Evolutionary conservation across 2,888 invertebrate species (phyloP).

Genomic region (Nemoura dubitans): DNA sequence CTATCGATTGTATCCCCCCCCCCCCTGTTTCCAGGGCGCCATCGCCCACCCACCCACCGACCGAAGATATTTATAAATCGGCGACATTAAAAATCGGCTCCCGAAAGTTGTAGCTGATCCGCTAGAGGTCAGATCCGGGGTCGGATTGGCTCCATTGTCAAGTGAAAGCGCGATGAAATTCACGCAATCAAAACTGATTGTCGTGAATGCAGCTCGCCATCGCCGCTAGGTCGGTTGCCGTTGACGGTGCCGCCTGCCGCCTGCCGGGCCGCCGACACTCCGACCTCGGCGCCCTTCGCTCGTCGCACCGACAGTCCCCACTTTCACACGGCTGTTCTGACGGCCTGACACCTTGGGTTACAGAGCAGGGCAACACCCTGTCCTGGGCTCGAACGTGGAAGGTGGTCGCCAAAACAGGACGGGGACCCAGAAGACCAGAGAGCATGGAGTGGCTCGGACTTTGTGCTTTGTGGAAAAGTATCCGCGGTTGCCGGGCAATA

Average conservation of each 20-base stretch:
- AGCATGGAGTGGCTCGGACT: no score
- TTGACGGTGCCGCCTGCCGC: no score
- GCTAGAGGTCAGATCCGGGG: neutral
- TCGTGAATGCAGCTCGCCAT: neutral
- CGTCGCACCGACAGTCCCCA: neutral
- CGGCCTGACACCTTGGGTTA: neutral
- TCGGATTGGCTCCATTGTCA: neutral
- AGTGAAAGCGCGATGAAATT: conserved; percentile 7
- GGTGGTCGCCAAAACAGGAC: neutral
- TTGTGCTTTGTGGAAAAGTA: no score
- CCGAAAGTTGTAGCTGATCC: neutral
- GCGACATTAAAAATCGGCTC: neutral
- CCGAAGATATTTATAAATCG: conserved; percentile 5
- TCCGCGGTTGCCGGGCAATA: no score
- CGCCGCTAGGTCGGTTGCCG: neutral
- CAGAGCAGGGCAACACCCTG: neutral
- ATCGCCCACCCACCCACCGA: neutral
- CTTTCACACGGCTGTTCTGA: neutral
- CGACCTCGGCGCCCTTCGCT: neutral
- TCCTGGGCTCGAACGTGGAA: neutral
- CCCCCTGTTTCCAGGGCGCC: neutral
- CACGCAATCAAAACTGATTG: neutral
- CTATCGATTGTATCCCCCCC: neutral
- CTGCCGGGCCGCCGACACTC: neutral
- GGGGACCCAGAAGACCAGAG: neutral